These are phyloP conservation scores for Trachelus troglodyta DNA, from an alignment of 2,888 invertebrate genomes.

Conservation along the genomic window DNA sequence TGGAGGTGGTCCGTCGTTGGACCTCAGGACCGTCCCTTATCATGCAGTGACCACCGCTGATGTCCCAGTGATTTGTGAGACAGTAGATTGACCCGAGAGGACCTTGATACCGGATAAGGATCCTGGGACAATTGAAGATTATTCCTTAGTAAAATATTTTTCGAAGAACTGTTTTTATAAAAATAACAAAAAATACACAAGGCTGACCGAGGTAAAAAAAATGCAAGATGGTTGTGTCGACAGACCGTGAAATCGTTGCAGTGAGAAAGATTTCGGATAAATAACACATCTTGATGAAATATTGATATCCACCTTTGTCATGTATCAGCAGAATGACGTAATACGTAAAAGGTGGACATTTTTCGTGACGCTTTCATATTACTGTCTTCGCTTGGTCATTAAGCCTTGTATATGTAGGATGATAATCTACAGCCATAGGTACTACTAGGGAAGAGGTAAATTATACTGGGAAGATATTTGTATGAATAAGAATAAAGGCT, in stretches of 20 bases:
- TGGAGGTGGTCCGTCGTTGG: constrained; percentile 22
- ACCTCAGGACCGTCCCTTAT: constrained; percentile 27
- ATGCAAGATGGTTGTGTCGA: neutral
- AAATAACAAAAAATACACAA: neutral
- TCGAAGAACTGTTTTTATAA: neutral
- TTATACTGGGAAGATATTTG: neutral
- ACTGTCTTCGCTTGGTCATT: neutral
- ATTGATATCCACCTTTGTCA: neutral
- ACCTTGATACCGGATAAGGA: constrained; percentile 8
- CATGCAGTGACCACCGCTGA: constrained; percentile 27
- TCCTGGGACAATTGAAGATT: neutral
- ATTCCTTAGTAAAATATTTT: neutral
- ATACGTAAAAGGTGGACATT: neutral
- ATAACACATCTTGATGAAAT: neutral
- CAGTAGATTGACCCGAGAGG: constrained; percentile 9
- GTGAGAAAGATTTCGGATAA: neutral
- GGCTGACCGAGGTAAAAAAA: neutral
- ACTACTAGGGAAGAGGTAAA: neutral
- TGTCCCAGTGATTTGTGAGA: constrained; percentile 34
- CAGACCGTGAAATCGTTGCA: neutral
- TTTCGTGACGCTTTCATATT: neutral
- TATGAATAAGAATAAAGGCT: neutral
- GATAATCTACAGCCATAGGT: neutral
- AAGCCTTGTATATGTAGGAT: neutral
- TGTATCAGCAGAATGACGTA: neutral